phyloP scores from a whole-genome alignment of 2,113 vertebrate genomes.

The Dromiciops gliroides region DNA sequence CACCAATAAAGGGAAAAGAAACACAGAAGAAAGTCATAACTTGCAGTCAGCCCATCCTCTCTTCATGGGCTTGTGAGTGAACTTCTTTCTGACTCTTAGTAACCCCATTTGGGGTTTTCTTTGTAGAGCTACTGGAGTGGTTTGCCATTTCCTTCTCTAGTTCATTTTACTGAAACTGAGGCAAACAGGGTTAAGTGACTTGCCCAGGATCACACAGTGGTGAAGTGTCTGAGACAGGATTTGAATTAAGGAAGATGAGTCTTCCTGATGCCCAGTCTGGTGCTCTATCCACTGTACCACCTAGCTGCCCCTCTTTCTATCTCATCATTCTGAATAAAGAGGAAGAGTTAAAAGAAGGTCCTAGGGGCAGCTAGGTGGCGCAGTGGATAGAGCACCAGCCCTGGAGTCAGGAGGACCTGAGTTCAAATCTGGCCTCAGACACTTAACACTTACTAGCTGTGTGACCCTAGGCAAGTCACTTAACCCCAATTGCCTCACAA shows the following conservation, averaged over 20 bases:
- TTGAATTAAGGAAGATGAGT: background rate
- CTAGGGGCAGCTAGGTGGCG: too few relatives aligned
- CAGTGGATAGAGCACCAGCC: too few relatives aligned
- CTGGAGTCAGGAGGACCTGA: too few relatives aligned
- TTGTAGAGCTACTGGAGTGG: background rate
- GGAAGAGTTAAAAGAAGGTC: constrained; percentile 13
- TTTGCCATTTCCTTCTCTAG: background rate
- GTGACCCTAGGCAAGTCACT: too few relatives aligned
- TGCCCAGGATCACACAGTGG: too few relatives aligned
- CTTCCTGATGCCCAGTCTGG: background rate
- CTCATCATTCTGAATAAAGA: background rate
- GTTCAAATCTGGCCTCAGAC: too few relatives aligned
- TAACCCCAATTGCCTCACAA: too few relatives aligned
- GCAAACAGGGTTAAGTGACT: background rate
- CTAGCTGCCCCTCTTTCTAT: background rate
- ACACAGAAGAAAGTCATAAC: background rate
- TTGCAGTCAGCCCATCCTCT: background rate
- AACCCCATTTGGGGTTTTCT: background rate
- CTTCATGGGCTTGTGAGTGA: background rate
- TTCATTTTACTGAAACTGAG: background rate
- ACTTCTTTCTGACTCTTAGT: background rate
- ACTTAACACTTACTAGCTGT: too few relatives aligned
- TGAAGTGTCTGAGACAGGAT: background rate
- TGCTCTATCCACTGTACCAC: background rate
- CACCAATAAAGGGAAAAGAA: background rate